A percentile compares a stretch with the other conserved stretches of the same genome.
These are phyloP conservation scores for Lanius ludovicianus DNA, from an alignment of 2,113 vertebrate genomes.

Conservation along the genomic window DNA sequence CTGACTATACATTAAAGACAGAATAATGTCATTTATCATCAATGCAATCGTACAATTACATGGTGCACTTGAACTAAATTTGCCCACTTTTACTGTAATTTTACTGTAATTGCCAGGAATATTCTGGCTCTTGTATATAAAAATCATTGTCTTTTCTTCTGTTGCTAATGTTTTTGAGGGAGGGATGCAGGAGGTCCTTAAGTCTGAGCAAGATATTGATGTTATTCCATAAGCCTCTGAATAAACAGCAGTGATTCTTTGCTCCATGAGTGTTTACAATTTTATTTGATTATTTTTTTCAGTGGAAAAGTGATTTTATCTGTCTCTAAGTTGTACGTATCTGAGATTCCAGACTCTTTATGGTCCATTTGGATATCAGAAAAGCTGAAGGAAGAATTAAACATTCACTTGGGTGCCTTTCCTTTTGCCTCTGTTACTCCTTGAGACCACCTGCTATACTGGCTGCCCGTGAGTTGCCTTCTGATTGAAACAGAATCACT, in stretches of 20 bases:
- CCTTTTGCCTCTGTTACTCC: neutral
- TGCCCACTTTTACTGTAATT: neutral
- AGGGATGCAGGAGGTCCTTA: neutral
- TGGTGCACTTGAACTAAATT: conserved; percentile 17
- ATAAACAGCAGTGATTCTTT: neutral
- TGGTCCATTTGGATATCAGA: neutral
- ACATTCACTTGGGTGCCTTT: neutral
- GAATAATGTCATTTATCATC: neutral
- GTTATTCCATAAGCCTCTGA: neutral
- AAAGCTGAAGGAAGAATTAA: neutral
- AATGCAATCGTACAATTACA: neutral
- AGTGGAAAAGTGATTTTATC: neutral
- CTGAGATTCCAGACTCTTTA: neutral
- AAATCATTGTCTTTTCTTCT: neutral
- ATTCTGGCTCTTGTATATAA: neutral
- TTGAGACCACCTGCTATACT: neutral
- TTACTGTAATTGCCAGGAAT: neutral
- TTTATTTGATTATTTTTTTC: neutral
- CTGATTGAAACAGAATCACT: neutral
- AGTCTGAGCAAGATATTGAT: neutral
- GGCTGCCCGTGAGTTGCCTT: neutral
- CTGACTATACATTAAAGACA: neutral
- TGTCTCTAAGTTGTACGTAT: neutral
- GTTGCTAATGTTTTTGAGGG: neutral
- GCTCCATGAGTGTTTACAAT: neutral